These are phyloP conservation scores for Caenorhabditis briggsae DNA, from an alignment of 1,140 invertebrate species.

Conservation along the genomic window DNA sequence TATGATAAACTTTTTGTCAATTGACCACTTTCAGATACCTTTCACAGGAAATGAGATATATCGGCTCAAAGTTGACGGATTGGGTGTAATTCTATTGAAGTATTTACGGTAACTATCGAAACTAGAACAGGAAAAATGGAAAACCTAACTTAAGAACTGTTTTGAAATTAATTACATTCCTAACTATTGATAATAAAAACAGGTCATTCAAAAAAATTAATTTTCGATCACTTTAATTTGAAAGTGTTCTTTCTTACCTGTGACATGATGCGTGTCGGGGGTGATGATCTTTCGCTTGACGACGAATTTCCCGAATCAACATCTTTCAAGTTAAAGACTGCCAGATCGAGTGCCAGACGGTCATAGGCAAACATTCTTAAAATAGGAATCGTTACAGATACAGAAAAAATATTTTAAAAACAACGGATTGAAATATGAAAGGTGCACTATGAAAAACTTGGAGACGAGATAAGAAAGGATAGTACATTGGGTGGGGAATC, in stretches of 20 bases:
- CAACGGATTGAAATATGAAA: neutral
- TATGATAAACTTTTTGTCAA: too few relatives aligned
- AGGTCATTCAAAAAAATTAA: neutral
- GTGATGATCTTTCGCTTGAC: conserved; percentile 58
- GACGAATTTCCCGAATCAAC: conserved; percentile 57
- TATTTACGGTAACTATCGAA: neutral
- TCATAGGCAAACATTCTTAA: conserved; percentile 73
- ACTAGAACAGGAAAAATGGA: neutral
- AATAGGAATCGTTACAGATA: neutral
- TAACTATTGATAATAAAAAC: too few relatives aligned
- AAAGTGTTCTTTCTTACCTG: neutral
- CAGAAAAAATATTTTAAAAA: neutral
- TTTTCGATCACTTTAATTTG: conserved; percentile 25
- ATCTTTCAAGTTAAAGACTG: conserved; percentile 57
- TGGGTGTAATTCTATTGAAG: too few relatives aligned
- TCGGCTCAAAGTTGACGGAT: too few relatives aligned
- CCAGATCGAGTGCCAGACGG: conserved; percentile 69
- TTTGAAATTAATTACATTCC: too few relatives aligned
- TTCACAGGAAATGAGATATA: too few relatives aligned
- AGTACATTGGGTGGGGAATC: neutral
- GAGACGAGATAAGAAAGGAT: neutral
- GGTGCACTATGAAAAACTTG: neutral
- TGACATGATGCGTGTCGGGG: conserved; percentile 44
- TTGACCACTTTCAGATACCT: too few relatives aligned
- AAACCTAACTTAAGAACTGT: neutral